These are phyloP conservation scores for Chrysolina americana DNA, from an alignment of 2,888 invertebrate genomes.

Conservation along the genomic window DNA sequence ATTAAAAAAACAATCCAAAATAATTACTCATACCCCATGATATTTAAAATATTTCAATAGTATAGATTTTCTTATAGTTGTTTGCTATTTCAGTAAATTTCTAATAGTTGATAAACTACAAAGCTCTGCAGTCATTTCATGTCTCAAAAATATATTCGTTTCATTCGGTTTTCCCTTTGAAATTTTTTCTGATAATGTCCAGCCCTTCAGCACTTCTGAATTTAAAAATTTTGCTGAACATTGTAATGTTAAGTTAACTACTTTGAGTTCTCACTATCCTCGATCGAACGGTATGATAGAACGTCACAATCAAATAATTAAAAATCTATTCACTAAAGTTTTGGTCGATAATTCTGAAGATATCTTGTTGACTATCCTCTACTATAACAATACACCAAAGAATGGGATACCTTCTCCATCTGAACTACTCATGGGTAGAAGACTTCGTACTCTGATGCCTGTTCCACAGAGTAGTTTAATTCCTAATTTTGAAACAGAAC, in stretches of 20 bases:
- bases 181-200: conserved; percentile 20
- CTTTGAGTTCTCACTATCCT: conserved; percentile 19
- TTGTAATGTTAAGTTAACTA: conserved; percentile 10
- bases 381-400: conserved; percentile 12
- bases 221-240: conserved; percentile 13
- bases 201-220: conserved; percentile 2
- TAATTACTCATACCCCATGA: background rate
- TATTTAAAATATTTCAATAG: background rate
- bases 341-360: conserved; percentile 5
- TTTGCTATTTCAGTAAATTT: background rate
- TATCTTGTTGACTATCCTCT: conserved; percentile 12
- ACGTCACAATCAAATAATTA: conserved; percentile 5
- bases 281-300: conserved; percentile 18
- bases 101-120: background rate
- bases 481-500: background rate
- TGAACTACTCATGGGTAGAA: background rate
- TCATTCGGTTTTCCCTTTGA: background rate
- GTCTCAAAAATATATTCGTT: background rate
- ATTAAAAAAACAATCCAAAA: background rate
- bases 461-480: background rate
- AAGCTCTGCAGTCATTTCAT: background rate
- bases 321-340: conserved; percentile 1
- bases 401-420: conserved; percentile 1
- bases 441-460: background rate
- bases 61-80: background rate